phyloP scores from a whole-genome alignment of 2,113 vertebrate species.

The Eupsittula cactorum region DNA sequence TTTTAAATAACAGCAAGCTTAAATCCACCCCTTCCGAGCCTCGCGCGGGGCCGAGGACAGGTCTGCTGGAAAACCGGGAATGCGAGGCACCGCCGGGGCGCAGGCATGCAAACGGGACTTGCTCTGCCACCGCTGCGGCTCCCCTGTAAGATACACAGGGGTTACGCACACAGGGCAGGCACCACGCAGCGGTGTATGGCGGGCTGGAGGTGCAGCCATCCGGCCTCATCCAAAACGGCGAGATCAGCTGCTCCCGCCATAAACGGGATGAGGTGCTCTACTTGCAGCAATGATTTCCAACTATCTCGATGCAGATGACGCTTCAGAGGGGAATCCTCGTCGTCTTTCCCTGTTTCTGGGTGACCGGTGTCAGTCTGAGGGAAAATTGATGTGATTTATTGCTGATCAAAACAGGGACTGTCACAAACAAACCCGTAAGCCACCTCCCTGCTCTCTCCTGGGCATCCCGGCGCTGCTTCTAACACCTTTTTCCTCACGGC shows the following conservation, averaged over 20 bases:
- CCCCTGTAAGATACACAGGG: neutral
- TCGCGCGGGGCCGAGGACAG: neutral
- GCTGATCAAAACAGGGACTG: neutral
- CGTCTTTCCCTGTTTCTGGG: neutral
- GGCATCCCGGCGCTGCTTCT: neutral
- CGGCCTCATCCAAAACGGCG: accelerated
- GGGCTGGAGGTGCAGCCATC: neutral
- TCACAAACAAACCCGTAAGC: neutral
- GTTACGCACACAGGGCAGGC: neutral
- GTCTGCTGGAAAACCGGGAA: neutral
- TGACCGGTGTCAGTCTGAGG: neutral
- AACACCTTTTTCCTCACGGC: neutral
- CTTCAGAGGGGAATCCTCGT: neutral
- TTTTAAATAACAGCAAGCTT: neutral
- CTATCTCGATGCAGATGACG: accelerated
- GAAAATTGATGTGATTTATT: neutral
- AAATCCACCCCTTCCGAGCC: neutral
- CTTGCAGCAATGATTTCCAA: neutral
- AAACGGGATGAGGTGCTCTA: neutral
- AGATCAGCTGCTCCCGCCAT: neutral
- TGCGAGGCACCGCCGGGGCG: neutral
- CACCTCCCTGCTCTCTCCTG: neutral
- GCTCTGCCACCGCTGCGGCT: neutral
- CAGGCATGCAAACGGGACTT: neutral
- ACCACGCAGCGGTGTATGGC: neutral